phyloP scores from a whole-genome alignment of 92 coral and sea anemone genomes.

The Palythoa grandis region DNA sequence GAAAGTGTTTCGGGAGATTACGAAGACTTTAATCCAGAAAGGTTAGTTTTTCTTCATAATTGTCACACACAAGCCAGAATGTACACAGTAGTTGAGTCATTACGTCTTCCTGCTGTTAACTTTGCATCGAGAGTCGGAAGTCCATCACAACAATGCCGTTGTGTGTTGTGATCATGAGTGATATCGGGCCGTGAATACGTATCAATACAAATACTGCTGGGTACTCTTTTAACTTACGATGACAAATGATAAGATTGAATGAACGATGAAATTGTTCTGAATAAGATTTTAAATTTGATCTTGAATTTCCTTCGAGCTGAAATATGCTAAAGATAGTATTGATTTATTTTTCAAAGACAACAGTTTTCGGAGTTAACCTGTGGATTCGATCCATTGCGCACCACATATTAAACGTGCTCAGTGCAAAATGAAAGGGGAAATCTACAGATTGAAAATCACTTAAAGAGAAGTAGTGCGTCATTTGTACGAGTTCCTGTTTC shows the following conservation, averaged over 20 bases:
- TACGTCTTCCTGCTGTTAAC: neutral
- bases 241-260: neutral
- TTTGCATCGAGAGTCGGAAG: slow-evolving; percentile 11
- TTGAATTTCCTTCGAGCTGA: neutral
- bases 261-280: neutral
- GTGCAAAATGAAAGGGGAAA: neutral
- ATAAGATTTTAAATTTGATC: neutral
- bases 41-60: slow-evolving; percentile 7
- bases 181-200: neutral
- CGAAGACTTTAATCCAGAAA: neutral
- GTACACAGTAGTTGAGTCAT: neutral
- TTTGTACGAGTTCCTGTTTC: neutral
- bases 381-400: neutral
- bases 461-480: neutral
- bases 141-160: neutral
- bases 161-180: neutral
- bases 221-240: neutral
- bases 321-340: neutral
- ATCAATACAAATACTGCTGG: neutral
- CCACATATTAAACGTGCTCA: neutral
- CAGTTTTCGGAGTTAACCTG: neutral
- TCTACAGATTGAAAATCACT: neutral
- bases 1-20: slow-evolving; percentile 22
- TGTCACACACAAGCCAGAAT: too few relatives aligned
- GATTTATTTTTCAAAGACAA: neutral